Evolutionary conservation across 2,113 vertebrate genomes (phyloP), one percentile per base, ranked within the genome.

Genomic region (Limnothrissa miodon): DNA sequence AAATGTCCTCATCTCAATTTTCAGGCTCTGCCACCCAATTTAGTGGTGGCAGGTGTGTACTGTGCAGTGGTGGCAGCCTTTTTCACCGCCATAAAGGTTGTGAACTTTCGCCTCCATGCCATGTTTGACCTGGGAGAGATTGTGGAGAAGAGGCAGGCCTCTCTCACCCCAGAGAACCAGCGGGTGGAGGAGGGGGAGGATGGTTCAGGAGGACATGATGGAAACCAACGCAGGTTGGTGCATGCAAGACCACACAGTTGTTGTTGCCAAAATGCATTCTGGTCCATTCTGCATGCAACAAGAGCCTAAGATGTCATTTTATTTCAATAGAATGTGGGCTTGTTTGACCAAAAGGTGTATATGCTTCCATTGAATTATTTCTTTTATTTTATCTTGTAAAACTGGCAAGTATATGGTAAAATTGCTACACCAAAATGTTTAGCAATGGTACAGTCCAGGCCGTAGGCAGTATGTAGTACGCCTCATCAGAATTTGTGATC

Each of bases 71-170:
- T 97, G 82, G 96, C 95, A 0, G 86, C 93, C 83, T 96, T 96
- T 90, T 97, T 97, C 87, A 95, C 95, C 0, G 92, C 95, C 85
- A 93, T 97, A 84, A 97, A 97, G 87, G 94, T 94, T 3, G 92
- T 97, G 66, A 97, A 97, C 91, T 97, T 95, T 83, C 94, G 96
- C 39, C 93, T 97, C 15, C 96, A 97, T 23, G 88, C 96, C 80
- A 97, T 97, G 96, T 97, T 97, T 17, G 96, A 97, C 89, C 93
- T 96, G 62, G 96, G 96, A 0, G 96, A 97, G 91, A 96, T 97
- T 19, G 94, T 97, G 66, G 96, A 97, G 92, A 96, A 96, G 89
- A 95, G 94, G 85, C 94, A 93, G 90, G 95, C 96, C 6, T 93
- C 95, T 0, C 89, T 96, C 78, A 91, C 93, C n/a, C 88, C 92